Base-by-base conservation (phyloP, 2,113 vertebrate genomes). In the Eurypyga helias region DNA sequence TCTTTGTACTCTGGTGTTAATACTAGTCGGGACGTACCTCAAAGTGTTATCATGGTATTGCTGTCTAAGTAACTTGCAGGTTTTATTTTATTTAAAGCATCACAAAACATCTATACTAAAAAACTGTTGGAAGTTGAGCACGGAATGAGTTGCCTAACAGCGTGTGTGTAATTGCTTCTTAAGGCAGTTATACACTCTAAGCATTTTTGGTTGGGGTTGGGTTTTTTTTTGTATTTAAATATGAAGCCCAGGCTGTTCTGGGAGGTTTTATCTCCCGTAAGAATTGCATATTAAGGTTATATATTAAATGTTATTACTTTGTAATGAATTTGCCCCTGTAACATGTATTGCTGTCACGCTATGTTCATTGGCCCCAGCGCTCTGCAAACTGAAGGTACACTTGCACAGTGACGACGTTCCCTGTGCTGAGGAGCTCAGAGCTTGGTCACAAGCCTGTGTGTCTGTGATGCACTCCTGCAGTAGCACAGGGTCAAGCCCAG, bases 341-440 rank as follows among this genome's bases (percentile, higher is more conserved):
- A 33, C 11, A 14, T 9, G 11, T 12, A 2, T 34, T 76, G 24
- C 20, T 38, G 3, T 55, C 19, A 23, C 17, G 31, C 11, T 17
- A 10, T 9, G 43, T 62, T 58, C 20, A 7, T 13, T 26, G 25
- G 29, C n/a, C 23, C 26, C 20, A 33, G 21, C 2, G 0, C 15
- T 38, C 70, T 52, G 8, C 33, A 38, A 38, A 17, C 19, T 52
- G 24, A 38, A 43, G 61, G 23, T 23, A 4, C 20, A 2, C 19
- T 41, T 0, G 0, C 10, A 14, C 10, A 28, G 58, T 41, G 58
- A 13, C 54, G 48, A 58, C 13, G 2, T 52, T 62, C 67, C n/a
- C 52, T 41, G 0, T 11, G 6, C 16, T 72, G 2, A 46, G 25
- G 64, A 75, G 48, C 57, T 70, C n/a, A 17, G 45, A 84, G 49